These are phyloP conservation scores for Colaptes auratus DNA, from an alignment of 2,113 vertebrate species.

Conservation along the genomic window DNA sequence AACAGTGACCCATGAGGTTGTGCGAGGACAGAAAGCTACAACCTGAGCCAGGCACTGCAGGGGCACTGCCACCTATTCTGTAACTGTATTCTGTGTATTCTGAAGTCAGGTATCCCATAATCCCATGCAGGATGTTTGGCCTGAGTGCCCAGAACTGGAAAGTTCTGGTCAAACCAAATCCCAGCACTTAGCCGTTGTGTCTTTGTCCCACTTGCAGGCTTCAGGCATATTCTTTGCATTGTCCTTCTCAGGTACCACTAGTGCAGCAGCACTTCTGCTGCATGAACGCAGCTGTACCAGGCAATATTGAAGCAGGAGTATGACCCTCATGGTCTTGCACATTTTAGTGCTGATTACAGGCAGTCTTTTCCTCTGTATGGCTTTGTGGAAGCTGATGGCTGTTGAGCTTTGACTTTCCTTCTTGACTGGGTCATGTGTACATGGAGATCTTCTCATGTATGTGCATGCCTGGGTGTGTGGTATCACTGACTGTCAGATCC, in stretches of 20 bases:
- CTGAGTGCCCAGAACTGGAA: background rate
- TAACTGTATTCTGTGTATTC: background rate
- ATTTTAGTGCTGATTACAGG: background rate
- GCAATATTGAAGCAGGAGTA: background rate
- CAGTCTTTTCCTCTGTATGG: background rate
- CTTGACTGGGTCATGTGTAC: background rate
- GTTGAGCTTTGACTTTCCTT: background rate
- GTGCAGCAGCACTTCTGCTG: background rate
- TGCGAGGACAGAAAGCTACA: background rate
- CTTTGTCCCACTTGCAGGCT: background rate
- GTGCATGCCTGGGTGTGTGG: background rate
- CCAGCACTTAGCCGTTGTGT: background rate
- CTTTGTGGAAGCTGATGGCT: background rate
- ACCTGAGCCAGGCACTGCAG: background rate
- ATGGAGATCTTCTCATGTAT: rapidly evolving
- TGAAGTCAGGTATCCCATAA: background rate
- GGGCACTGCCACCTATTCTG: background rate
- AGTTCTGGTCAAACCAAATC: background rate
- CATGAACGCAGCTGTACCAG: background rate
- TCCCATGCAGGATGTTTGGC: background rate
- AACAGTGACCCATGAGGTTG: background rate
- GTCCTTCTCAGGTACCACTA: background rate
- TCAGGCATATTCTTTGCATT: background rate
- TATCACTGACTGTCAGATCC: background rate
- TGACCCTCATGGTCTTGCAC: background rate